A percentile compares a stretch with the other conserved stretches of the same genome.
Evolutionary conservation across 2,888 invertebrate genomes (phyloP).

Genomic region (Leptodirus hochenwartii): DNA sequence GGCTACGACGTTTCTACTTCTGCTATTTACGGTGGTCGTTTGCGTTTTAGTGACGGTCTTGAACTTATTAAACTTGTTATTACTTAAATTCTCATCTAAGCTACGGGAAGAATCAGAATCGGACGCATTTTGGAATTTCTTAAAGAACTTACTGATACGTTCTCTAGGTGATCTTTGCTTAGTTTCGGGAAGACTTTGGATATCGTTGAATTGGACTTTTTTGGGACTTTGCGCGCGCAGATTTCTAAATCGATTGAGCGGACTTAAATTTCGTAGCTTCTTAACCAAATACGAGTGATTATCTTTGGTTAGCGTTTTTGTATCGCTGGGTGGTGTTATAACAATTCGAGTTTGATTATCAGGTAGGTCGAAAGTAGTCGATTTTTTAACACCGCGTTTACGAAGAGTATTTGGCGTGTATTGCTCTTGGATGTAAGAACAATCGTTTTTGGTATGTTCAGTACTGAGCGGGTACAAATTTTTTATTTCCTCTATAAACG

Average conservation of each 20-base stretch:
- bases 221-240: conserved; percentile 5
- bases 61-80: no score
- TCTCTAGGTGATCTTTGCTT: conserved; percentile 1
- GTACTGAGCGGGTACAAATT: no score
- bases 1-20: no score
- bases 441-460: no score
- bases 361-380: conserved; percentile 15
- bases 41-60: no score
- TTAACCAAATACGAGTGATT: conserved; percentile 13
- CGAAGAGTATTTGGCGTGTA: conserved; percentile 19
- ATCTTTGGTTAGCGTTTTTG: conserved; percentile 11
- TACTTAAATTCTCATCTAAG: no score
- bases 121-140: no score
- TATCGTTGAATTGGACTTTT: conserved; percentile 11
- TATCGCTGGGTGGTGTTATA: conserved; percentile 4
- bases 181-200: neutral
- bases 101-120: no score
- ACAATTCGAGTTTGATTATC: conserved; percentile 8
- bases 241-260: neutral
- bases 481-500: no score
- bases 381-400: conserved; percentile 7
- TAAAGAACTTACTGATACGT: no score
- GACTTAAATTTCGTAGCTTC: conserved; percentile 9
- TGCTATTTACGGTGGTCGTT: no score
- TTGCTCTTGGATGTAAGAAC: conserved; percentile 24